Evolutionary conservation across 2,797 vertebrate species (phyloP), one percentile per base, ranked within the genome.

Genomic region (Esox lucius): DNA sequence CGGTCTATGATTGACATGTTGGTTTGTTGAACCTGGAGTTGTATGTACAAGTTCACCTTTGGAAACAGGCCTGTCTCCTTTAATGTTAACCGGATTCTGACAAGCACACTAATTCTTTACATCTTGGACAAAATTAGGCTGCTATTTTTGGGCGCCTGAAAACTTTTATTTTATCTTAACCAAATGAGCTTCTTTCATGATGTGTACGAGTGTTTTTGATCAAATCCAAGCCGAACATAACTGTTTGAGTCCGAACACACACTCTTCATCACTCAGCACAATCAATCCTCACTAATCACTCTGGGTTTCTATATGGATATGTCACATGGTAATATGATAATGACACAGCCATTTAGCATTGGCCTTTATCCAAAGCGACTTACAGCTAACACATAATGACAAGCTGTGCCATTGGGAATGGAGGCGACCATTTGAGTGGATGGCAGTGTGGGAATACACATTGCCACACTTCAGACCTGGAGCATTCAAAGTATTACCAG

Each of bases 31-130:
- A 88, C 83, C 78, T 83, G 33, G 84, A 86, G 89, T 90, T 84
- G 87, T 89, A 86, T 91, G 87, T 75, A 86, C 88, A 77, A 81
- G 72, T 86, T 93, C 91, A 93, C 92, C 92, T 93, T 93, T 91
- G 87, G 90, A 91, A 88, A 92, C 82, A 84, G 90, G 90, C 90
- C 87, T 90, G 92, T 92, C 91, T 90, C 87, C 85, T 92, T 91
- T 91, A 90, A 91, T 33, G 26, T 53, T 49, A 31, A 19, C 24
- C 4, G 11, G 17, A 51, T 3, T n/a, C 7, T 53, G 48, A 70
- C 68, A 70, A 70, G 8, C n/a, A 48, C 42, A 5, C 4, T 12
- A 13, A 9, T 4, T 4, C 9, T 24, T 90, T 90, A 89, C 87
- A 91, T 90, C 87, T 87, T 68, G 89, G 90, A 91, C 90, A 91